Conservation (phyloP, 2,113 vertebrate species). For the Heterotilapia buettikoferi region DNA sequence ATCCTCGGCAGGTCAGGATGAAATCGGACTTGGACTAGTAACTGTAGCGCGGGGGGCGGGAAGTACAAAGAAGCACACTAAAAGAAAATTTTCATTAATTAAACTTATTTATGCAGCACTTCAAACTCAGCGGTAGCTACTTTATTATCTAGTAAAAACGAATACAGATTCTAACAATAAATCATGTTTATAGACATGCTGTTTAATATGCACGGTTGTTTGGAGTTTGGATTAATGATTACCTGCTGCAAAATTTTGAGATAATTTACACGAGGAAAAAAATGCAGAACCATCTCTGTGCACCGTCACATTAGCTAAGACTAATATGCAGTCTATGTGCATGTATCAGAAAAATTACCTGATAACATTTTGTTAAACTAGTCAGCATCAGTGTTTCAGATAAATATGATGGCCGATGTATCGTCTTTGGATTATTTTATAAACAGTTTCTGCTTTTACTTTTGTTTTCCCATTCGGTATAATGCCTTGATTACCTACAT, state of each 20-base stretch:
- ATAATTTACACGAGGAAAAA: neutral
- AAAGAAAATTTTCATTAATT: neutral
- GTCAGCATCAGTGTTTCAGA: neutral
- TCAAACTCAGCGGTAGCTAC: neutral
- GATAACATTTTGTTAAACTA: neutral
- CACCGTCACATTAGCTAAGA: neutral
- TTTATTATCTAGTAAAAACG: neutral
- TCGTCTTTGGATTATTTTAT: neutral
- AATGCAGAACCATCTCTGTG: neutral
- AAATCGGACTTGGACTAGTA: neutral
- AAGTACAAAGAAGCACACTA: neutral
- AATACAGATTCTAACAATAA: neutral
- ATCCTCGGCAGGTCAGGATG: neutral
- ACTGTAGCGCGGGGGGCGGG: neutral
- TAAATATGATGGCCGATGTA: accelerated
- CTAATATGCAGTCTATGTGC: neutral
- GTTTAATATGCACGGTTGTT: neutral
- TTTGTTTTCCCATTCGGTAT: neutral
- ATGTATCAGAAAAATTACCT: neutral
- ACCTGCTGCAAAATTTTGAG: neutral
- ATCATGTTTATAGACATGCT: accelerated
- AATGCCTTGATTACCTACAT: neutral
- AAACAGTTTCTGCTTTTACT: neutral
- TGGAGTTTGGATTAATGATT: neutral
- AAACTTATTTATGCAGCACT: neutral